phyloP scores from a whole-genome alignment of 1,140 invertebrate genomes.

The Araneus ventricosus region DNA sequence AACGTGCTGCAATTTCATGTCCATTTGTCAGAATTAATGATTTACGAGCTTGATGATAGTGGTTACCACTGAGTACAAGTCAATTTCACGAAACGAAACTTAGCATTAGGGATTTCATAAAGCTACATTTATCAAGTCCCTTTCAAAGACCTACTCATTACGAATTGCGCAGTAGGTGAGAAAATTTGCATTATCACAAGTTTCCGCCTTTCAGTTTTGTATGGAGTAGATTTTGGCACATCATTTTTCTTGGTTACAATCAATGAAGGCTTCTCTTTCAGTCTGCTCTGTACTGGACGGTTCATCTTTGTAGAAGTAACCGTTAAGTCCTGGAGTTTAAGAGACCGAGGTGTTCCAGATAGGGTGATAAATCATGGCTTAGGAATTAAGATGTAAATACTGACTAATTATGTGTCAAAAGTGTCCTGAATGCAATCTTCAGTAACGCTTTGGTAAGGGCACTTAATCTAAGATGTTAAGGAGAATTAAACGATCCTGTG shows the following conservation, averaged over 20 bases:
- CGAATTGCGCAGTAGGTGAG: background rate
- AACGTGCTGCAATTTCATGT: conserved; percentile 24
- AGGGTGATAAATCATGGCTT: background rate
- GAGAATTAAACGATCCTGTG: background rate
- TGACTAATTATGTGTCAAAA: background rate
- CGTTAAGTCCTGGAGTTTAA: background rate
- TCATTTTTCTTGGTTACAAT: background rate
- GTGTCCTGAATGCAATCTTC: background rate
- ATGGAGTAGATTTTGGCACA: background rate
- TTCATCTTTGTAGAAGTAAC: background rate
- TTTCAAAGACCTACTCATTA: background rate
- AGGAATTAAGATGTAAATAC: background rate
- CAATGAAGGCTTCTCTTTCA: background rate
- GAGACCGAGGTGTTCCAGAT: background rate
- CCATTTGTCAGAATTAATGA: conserved; percentile 29
- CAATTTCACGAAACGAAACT: conserved; percentile 3
- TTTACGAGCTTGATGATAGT: background rate
- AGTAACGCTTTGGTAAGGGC: background rate
- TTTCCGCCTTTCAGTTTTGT: background rate
- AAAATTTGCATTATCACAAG: background rate
- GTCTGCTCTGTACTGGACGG: background rate
- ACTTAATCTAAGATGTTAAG: background rate
- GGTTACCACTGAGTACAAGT: background rate
- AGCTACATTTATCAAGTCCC: background rate
- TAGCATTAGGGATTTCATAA: background rate